Conservation (phyloP, 2,113 vertebrate genomes). For the Menidia beryllina region DNA sequence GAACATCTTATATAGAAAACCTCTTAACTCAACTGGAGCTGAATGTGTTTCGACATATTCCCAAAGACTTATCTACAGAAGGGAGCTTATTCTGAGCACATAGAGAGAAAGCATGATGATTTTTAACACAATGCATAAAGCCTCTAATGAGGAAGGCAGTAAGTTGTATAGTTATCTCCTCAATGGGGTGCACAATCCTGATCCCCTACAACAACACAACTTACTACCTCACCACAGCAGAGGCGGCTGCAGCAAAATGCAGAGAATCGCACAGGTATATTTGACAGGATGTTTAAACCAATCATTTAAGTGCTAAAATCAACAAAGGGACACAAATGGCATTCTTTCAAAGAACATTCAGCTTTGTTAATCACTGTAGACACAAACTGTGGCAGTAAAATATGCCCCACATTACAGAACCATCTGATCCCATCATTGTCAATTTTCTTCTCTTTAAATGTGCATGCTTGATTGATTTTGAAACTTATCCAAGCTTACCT, state of each 20-base stretch:
- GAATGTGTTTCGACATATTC: accelerated
- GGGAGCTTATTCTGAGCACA: neutral
- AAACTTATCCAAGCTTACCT: neutral
- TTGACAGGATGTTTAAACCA: neutral
- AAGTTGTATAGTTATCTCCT: conserved; percentile 97
- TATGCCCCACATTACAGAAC: neutral
- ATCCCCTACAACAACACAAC: conserved; percentile 97
- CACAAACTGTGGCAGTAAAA: neutral
- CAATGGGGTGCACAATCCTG: conserved; percentile 85
- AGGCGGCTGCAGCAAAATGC: conserved; percentile 45
- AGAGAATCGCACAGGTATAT: conserved; percentile 1
- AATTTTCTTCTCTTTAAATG: no score
- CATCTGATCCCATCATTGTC: no score
- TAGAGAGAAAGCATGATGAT: neutral
- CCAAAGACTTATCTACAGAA: neutral
- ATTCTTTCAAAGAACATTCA: neutral
- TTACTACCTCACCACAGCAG: conserved; percentile 92
- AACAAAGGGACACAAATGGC: no score
- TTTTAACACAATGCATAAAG: conserved; percentile 14
- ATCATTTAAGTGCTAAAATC: no score
- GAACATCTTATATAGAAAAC: neutral
- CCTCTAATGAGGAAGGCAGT: conserved; percentile 89
- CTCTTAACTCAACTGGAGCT: neutral
- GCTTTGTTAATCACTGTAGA: neutral
- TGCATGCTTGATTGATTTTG: no score